A percentile compares a stretch with the other conserved stretches of the same genome.
Evolutionary conservation across 2,888 invertebrate genomes (phyloP).

Genomic region (Timandra comae): DNA sequence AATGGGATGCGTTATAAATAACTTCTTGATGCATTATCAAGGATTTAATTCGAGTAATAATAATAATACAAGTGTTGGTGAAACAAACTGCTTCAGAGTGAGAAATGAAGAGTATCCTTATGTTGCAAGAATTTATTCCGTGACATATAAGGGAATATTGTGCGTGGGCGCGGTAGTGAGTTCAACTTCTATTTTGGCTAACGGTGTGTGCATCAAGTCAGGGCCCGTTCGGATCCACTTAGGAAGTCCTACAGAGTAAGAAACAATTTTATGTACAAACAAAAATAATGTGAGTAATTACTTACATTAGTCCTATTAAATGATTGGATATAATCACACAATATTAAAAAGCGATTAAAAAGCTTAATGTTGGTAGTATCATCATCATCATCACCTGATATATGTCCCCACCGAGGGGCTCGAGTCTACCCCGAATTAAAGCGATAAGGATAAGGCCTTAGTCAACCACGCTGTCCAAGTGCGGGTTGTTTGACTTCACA

Average conservation of each 20-base stretch:
- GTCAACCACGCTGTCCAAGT: too few species aligned
- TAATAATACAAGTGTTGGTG: slow-evolving; percentile 17
- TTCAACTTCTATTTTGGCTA: slow-evolving; percentile 42
- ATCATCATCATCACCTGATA: neutral
- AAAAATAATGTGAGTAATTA: neutral
- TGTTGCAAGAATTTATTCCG: slow-evolving; percentile 52
- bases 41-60: slow-evolving; percentile 23
- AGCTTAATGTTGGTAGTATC: neutral
- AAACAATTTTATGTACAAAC: neutral
- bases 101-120: slow-evolving; percentile 44
- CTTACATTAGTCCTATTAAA: neutral
- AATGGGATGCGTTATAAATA: slow-evolving; percentile 41
- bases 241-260: slow-evolving; percentile 48
- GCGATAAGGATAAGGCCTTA: too few species aligned
- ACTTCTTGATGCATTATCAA: slow-evolving; percentile 46
- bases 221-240: slow-evolving; percentile 47
- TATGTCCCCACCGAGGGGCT: too few species aligned
- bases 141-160: slow-evolving; percentile 42
- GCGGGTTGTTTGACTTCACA: too few species aligned
- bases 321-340: neutral
- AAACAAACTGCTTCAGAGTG: slow-evolving; percentile 45
- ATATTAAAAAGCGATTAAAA: neutral
- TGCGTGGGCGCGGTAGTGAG: slow-evolving; percentile 59
- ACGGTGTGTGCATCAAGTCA: slow-evolving; percentile 47
- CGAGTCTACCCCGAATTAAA: neutral